A percentile compares a stretch with the other conserved stretches of the same genome.
phyloP scores from a whole-genome alignment of 2,113 vertebrate species.

The Sinocyclocheilus anophthalmus region DNA sequence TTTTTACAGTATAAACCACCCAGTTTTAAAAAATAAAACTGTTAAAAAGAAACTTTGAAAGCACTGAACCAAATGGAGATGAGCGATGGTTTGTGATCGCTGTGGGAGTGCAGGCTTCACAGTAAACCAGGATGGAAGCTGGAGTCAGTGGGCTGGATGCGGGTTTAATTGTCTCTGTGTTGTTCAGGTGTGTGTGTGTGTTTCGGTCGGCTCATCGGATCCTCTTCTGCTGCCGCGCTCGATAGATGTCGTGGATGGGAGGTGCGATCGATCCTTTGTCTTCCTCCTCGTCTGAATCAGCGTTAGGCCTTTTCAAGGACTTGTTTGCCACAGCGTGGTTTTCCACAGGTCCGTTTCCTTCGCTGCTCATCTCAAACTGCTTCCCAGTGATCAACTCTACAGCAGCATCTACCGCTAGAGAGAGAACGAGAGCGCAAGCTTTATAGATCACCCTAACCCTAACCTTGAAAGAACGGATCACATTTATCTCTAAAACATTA shows the following conservation, averaged over 20 bases:
- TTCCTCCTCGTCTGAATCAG: conserved; percentile 96
- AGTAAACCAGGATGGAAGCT: conserved; percentile 33
- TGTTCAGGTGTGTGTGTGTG: background rate
- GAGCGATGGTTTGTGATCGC: conserved; percentile 12
- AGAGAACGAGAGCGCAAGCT: background rate
- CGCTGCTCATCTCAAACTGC: conserved; percentile 83
- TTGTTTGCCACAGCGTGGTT: conserved; percentile 85
- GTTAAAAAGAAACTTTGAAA: conserved; percentile 76
- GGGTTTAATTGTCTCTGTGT: conserved; percentile 37
- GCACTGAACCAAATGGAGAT: conserved; percentile 67
- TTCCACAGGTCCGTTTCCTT: conserved; percentile 92
- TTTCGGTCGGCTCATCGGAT: conserved; percentile 83
- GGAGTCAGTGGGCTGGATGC: conserved; percentile 14
- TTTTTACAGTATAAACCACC: conserved; percentile 89
- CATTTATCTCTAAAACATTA: background rate
- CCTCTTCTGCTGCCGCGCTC: conserved; percentile 95
- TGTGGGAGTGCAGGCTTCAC: conserved; percentile 20
- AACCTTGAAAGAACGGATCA: background rate
- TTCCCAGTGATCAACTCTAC: conserved; percentile 91
- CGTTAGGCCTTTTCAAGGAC: conserved; percentile 92
- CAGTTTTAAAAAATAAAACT: conserved; percentile 99
- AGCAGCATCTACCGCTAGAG: conserved; percentile 90
- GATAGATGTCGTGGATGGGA: conserved; percentile 97
- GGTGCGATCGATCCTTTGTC: conserved; percentile 95
- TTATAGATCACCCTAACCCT: background rate